A percentile compares a stretch with the other conserved stretches of the same genome.
phyloP scores from a whole-genome alignment of 2,888 invertebrate genomes.

The Troglohyphantes excavatus region DNA sequence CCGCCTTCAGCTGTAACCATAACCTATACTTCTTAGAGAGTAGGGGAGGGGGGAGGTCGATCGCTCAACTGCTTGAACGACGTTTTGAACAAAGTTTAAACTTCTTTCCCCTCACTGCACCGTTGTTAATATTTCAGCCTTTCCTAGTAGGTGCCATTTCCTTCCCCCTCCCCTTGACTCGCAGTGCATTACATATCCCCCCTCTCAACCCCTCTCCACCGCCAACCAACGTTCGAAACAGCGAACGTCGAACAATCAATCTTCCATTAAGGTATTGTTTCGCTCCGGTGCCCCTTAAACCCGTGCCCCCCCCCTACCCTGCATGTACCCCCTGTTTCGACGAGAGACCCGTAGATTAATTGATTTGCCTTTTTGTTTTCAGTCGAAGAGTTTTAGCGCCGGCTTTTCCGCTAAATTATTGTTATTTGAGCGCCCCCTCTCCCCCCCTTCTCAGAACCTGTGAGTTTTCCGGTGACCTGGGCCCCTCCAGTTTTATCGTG shows the following conservation, averaged over 20 bases:
- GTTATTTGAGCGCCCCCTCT: slow-evolving; percentile 72
- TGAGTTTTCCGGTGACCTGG: slow-evolving; percentile 75
- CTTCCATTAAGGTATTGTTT: slow-evolving; percentile 79
- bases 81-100: slow-evolving; percentile 79
- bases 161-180: slow-evolving; percentile 52
- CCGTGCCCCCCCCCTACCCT: slow-evolving; percentile 36
- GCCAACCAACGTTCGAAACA: slow-evolving; percentile 39
- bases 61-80: slow-evolving; percentile 78
- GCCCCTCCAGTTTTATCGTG: slow-evolving; percentile 47
- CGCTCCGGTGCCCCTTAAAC: slow-evolving; percentile 70
- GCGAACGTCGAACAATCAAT: slow-evolving; percentile 78
- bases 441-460: slow-evolving; percentile 41
- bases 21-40: slow-evolving; percentile 69
- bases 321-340: background rate
- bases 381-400: slow-evolving; percentile 76
- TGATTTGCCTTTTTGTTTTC: slow-evolving; percentile 79
- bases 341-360: slow-evolving; percentile 69
- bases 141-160: slow-evolving; percentile 76
- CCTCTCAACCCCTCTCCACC: slow-evolving; percentile 36
- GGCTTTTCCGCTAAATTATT: slow-evolving; percentile 77
- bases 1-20: slow-evolving; percentile 69
- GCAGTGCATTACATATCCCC: slow-evolving; percentile 40
- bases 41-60: slow-evolving; percentile 30
- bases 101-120: slow-evolving; percentile 75
- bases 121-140: slow-evolving; percentile 79